Evolutionary conservation across 2,797 vertebrate genomes (phyloP).

Genomic region (Lindbergichthys nudifrons): DNA sequence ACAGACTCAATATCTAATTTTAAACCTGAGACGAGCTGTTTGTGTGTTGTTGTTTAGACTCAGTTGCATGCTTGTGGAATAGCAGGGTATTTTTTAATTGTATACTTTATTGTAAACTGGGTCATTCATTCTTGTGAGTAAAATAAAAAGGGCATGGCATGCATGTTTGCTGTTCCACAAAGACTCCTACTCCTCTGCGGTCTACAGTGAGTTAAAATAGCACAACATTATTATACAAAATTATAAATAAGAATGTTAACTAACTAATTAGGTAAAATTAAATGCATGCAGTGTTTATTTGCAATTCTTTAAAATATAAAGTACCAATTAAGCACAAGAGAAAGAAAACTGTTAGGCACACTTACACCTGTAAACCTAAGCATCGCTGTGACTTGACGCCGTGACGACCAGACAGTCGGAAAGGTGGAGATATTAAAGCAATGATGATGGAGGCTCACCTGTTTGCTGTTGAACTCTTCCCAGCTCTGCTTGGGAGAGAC

Average conservation of each 20-base stretch:
- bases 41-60: constrained; percentile 72
- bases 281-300: constrained; percentile 1
- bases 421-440: constrained; percentile 1
- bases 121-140: constrained; percentile 59
- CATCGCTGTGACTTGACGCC: background rate
- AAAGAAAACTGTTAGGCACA: background rate
- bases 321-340: background rate
- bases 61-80: constrained; percentile 72
- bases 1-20: constrained; percentile 69
- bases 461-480: constrained; percentile 59
- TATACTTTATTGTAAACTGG: constrained; percentile 67
- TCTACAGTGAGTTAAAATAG: constrained; percentile 45
- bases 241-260: background rate
- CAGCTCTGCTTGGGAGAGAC: constrained; percentile 60
- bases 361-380: constrained; percentile 6
- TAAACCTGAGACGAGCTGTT: constrained; percentile 66
- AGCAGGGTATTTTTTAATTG: constrained; percentile 70
- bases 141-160: constrained; percentile 55
- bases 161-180: constrained; percentile 49
- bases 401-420: background rate
- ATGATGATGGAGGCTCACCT: constrained; percentile 71
- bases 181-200: constrained; percentile 43
- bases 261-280: fast-evolving
- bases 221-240: background rate
- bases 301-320: background rate